Evolutionary conservation across 2,888 invertebrate genomes (phyloP).

Genomic region (Drosophila basisetae): DNA sequence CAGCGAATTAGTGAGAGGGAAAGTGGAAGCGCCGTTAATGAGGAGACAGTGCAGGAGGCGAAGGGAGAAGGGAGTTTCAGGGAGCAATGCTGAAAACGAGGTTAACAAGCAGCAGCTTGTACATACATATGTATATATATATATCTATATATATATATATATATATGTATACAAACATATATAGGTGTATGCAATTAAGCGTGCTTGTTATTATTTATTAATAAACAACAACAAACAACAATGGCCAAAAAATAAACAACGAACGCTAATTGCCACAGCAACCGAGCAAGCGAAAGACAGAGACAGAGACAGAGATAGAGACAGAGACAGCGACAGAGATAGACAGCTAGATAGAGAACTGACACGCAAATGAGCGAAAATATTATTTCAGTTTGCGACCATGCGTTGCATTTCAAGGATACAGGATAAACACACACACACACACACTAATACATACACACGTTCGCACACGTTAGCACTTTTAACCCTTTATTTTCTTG

Average conservation of each 20-base stretch:
- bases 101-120: conserved; percentile 50
- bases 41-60: background rate
- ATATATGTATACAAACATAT: conserved; percentile 32
- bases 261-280: conserved; percentile 69
- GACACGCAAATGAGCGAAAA: conserved; percentile 10
- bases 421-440: conserved; percentile 37
- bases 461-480: conserved; percentile 29
- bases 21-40: conserved; percentile 36
- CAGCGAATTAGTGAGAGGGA: conserved; percentile 16
- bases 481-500: conserved; percentile 59
- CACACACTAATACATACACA: background rate
- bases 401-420: conserved; percentile 69
- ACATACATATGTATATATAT: conserved; percentile 24
- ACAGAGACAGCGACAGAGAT: background rate
- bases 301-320: background rate
- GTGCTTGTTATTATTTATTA: conserved; percentile 76
- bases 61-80: background rate
- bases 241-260: conserved; percentile 37
- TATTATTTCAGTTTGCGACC: conserved; percentile 37
- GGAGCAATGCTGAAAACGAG: conserved; percentile 33
- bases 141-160: conserved; percentile 38
- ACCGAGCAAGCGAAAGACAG: conserved; percentile 26
- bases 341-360: conserved; percentile 1
- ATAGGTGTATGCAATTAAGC: conserved; percentile 64
- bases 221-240: conserved; percentile 76